phyloP scores from a whole-genome alignment of 2,113 vertebrate genomes.

The Plecturocebus donacophilus region DNA sequence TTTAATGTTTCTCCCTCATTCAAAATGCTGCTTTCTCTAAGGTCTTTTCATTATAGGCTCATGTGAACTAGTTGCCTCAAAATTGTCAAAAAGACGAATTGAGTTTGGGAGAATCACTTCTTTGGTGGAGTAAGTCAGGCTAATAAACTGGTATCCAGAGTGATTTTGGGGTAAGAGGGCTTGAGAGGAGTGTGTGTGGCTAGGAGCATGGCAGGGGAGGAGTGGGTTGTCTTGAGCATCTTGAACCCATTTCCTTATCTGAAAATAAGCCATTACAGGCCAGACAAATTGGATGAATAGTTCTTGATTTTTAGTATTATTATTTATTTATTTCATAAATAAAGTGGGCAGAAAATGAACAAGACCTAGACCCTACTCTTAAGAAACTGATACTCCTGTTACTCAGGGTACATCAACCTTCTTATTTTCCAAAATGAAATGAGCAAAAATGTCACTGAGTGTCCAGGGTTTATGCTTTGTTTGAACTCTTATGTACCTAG shows the following conservation, averaged over 20 bases:
- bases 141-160: background rate
- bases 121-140: background rate
- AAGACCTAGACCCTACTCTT: background rate
- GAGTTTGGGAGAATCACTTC: background rate
- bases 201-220: background rate
- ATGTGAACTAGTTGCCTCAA: background rate
- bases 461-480: background rate
- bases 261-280: background rate
- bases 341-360: background rate
- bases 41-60: background rate
- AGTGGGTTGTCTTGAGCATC: background rate
- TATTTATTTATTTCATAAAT: background rate
- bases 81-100: background rate
- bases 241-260: background rate
- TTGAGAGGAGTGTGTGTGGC: background rate
- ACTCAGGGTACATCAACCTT: background rate
- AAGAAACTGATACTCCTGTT: background rate
- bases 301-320: background rate
- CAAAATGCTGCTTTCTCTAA: background rate
- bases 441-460: background rate
- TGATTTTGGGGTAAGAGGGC: background rate
- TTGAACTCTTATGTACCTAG: background rate
- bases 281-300: background rate
- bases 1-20: background rate
- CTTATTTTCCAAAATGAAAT: constrained; percentile 16